Evolutionary conservation across 2,113 vertebrate genomes (phyloP).

Genomic region (Aspiorhynchus laticeps): DNA sequence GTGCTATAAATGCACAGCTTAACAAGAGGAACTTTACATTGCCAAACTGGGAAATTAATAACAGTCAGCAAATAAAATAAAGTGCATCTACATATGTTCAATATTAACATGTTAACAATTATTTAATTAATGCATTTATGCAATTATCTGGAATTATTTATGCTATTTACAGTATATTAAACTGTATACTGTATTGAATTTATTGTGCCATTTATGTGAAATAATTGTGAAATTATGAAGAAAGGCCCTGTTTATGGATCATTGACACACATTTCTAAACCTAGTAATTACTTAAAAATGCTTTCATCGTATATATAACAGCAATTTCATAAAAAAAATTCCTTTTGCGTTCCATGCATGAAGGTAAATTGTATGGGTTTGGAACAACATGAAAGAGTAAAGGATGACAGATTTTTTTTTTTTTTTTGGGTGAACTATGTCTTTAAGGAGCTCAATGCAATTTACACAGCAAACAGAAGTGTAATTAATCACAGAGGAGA

Average conservation of each 20-base stretch:
- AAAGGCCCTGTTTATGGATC: not conserved
- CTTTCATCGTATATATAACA: not conserved
- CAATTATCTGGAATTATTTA: not conserved
- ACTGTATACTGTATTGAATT: not conserved
- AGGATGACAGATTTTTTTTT: not conserved
- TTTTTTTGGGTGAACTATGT: not conserved
- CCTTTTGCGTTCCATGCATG: not conserved
- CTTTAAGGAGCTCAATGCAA: not conserved
- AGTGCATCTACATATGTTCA: not conserved
- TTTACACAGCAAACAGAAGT: not conserved
- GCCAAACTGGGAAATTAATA: not conserved
- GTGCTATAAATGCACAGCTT: not conserved
- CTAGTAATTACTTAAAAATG: not conserved
- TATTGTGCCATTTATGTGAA: not conserved
- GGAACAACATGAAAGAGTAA: not conserved
- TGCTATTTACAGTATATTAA: not conserved
- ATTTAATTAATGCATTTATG: not conserved
- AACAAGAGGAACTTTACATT: not conserved
- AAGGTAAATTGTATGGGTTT: not conserved
- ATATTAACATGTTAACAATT: not conserved
- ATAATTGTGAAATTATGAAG: too few relatives aligned
- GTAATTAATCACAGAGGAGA: slow-evolving; percentile 22
- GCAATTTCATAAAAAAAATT: not conserved
- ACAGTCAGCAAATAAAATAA: slow-evolving; percentile 9
- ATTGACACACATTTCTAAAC: not conserved